These are phyloP conservation scores for Eristalinus aeneus DNA, from an alignment of 2,888 invertebrate genomes.

Conservation along the genomic window DNA sequence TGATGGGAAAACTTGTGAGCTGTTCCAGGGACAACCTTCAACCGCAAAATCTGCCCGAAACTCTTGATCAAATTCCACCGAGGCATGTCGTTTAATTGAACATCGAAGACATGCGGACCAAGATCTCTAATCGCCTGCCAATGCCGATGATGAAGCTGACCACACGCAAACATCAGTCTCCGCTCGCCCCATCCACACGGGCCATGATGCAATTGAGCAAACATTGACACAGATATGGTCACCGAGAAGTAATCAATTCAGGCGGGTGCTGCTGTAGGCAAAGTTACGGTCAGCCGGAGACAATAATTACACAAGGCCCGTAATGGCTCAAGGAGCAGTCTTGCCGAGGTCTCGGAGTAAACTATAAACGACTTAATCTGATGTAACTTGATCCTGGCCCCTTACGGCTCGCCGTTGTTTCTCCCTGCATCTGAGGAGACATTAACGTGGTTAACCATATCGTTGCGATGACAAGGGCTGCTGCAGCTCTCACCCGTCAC, in stretches of 20 bases:
- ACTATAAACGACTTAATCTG: background rate
- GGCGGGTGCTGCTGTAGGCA: conserved; percentile 7
- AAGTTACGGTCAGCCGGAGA: conserved; percentile 20
- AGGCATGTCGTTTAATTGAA: background rate
- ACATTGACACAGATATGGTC: conserved; percentile 38
- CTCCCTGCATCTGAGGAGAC: background rate
- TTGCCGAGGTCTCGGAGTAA: background rate
- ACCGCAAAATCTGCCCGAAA: background rate
- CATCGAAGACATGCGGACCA: background rate
- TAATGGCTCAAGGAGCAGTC: background rate
- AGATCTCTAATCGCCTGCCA: background rate
- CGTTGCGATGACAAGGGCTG: conserved; percentile 35
- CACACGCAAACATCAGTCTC: background rate
- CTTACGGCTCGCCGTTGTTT: background rate
- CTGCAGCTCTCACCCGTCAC: background rate
- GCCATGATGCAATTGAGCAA: conserved; percentile 45
- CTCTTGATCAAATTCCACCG: background rate
- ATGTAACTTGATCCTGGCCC: background rate
- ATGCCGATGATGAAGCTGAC: background rate
- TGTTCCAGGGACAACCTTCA: background rate
- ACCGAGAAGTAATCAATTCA: conserved; percentile 50
- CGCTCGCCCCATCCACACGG: background rate
- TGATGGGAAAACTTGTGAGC: background rate
- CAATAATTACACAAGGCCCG: conserved; percentile 18
- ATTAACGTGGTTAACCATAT: conserved; percentile 56